A percentile compares a stretch with the other conserved stretches of the same genome.
phyloP scores from a whole-genome alignment of 2,888 invertebrate species.

The Spatulosminthurus flaviceps region DNA sequence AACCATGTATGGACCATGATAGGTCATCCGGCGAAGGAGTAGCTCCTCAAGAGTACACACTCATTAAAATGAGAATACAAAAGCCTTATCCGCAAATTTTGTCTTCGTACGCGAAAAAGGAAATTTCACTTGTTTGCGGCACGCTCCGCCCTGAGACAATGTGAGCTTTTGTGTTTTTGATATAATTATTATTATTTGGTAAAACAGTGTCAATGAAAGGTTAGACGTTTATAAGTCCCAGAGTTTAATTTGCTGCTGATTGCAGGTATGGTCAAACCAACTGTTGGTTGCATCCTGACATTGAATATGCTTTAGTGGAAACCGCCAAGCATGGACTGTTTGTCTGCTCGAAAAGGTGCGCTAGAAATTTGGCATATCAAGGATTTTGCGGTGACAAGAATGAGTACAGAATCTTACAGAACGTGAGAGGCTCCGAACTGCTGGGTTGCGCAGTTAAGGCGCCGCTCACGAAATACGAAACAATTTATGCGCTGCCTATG shows the following conservation, averaged over 20 bases:
- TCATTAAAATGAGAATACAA: conserved; percentile 89
- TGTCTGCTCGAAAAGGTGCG: conserved; percentile 87
- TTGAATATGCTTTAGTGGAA: conserved; percentile 88
- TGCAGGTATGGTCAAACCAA: conserved; percentile 90
- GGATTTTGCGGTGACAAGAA: conserved; percentile 86
- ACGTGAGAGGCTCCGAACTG: conserved; percentile 77
- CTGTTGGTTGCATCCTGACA: conserved; percentile 97
- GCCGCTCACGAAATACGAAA: conserved; percentile 83
- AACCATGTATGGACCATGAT: conserved; percentile 99
- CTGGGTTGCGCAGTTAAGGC: conserved; percentile 85
- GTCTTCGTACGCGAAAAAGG: conserved; percentile 68
- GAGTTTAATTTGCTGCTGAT: too few species aligned
- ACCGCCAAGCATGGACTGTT: conserved; percentile 79
- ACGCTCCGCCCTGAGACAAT: conserved; percentile 99
- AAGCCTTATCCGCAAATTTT: conserved; percentile 78
- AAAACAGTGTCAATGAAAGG: too few species aligned
- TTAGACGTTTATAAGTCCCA: too few species aligned
- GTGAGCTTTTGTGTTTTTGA: conserved; percentile 68
- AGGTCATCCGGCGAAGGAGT: conserved; percentile 95
- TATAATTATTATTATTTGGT: not conserved
- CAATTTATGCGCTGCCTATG: conserved; percentile 96
- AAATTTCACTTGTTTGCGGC: conserved; percentile 84
- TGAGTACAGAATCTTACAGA: conserved; percentile 75
- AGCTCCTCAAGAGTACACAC: conserved; percentile 96
- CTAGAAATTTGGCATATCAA: conserved; percentile 95